These are phyloP conservation scores for Ceryle rudis DNA, from an alignment of 2,797 vertebrate genomes.

Conservation along the genomic window DNA sequence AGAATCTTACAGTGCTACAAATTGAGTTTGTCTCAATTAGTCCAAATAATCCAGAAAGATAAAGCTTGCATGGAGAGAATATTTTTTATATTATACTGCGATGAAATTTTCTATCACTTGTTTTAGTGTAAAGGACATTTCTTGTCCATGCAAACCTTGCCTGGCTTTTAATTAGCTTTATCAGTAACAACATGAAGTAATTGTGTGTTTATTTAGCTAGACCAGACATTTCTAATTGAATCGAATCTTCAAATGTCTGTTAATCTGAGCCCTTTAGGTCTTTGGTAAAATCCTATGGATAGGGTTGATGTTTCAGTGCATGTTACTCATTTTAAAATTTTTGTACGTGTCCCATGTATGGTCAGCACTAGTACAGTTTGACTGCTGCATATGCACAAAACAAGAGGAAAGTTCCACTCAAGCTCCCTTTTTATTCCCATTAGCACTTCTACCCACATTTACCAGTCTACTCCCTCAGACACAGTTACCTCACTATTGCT, in stretches of 20 bases:
- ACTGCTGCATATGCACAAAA: neutral
- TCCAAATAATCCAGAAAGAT: neutral
- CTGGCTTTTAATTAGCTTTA: neutral
- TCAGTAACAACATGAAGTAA: neutral
- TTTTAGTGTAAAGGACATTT: neutral
- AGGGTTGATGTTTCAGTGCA: neutral
- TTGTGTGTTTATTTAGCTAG: neutral
- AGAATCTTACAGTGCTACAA: neutral
- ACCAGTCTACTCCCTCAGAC: neutral
- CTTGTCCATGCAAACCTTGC: neutral
- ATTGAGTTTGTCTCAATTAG: neutral
- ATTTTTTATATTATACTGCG: neutral
- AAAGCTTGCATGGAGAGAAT: neutral
- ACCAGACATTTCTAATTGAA: neutral
- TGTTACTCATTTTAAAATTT: neutral
- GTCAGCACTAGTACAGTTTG: neutral
- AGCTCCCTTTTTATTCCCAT: neutral
- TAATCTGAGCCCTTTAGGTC: neutral
- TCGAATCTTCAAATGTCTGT: neutral
- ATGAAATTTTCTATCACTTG: neutral
- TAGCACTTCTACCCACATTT: neutral
- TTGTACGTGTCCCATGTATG: neutral
- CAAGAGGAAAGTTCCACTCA: neutral
- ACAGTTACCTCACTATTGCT: neutral
- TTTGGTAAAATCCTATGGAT: neutral